A percentile compares a stretch with the other conserved stretches of the same genome.
These are phyloP conservation scores for Coturnix japonica DNA, from an alignment of 2,113 vertebrate genomes.

Conservation along the genomic window DNA sequence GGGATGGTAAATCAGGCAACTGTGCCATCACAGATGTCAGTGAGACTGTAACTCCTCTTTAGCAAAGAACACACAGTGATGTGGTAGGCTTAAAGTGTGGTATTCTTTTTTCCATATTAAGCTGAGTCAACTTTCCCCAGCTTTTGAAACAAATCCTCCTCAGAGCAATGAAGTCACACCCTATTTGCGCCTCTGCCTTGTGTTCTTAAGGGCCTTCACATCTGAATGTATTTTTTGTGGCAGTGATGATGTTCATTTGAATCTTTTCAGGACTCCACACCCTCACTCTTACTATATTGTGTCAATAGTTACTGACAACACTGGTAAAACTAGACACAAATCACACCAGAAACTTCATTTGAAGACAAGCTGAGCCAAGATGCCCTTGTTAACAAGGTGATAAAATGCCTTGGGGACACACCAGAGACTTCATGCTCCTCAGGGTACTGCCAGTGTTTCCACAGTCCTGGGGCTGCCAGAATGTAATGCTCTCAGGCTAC, in stretches of 20 bases:
- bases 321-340: not conserved
- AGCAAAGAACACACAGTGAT: not conserved
- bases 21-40: slow-evolving; percentile 24
- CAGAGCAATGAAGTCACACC: not conserved
- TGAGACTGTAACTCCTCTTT: slow-evolving; percentile 29
- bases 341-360: not conserved
- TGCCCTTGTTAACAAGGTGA: not conserved
- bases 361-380: not conserved
- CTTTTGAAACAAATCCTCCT: not conserved
- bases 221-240: not conserved
- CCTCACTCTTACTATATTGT: not conserved
- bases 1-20: slow-evolving; percentile 45
- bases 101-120: not conserved
- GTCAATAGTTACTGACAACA: not conserved
- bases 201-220: not conserved
- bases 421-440: not conserved
- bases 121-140: not conserved
- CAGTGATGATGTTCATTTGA: slow-evolving; percentile 2
- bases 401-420: not conserved
- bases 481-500: not conserved
- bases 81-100: slow-evolving; percentile 22
- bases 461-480: not conserved
- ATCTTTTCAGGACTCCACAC: not conserved
- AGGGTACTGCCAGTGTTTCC: not conserved
- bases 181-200: not conserved